A percentile compares a stretch with the other conserved stretches of the same genome.
Conservation (phyloP, 2,888 invertebrate genomes). For the Hirtodrosophila duncani region DNA sequence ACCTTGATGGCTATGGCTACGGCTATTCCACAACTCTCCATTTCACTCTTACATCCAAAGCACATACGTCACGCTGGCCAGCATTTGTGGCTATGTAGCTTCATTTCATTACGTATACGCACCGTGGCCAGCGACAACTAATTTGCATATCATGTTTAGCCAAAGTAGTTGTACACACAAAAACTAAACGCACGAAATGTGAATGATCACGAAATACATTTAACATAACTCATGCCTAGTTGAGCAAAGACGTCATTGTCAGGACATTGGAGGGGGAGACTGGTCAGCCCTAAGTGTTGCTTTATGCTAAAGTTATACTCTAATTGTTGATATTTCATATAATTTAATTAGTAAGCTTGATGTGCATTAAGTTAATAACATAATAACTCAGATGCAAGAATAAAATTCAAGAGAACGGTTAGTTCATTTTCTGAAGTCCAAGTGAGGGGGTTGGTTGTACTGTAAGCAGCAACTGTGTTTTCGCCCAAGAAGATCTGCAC, state of each 20-base stretch:
- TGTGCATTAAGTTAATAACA: too few relatives aligned
- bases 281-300: too few relatives aligned
- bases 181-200: constrained; percentile 35
- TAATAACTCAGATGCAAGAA: too few relatives aligned
- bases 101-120: constrained; percentile 33
- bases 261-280: background rate
- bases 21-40: background rate
- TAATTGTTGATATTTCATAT: too few relatives aligned
- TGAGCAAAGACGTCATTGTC: constrained; percentile 28
- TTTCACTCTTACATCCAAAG: background rate
- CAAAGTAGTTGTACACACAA: constrained; percentile 21
- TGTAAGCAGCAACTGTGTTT: too few relatives aligned
- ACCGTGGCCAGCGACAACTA: background rate
- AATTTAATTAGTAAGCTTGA: too few relatives aligned
- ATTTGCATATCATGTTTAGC: constrained; percentile 39
- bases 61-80: constrained; percentile 24
- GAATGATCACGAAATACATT: constrained; percentile 35
- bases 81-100: constrained; percentile 3
- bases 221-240: constrained; percentile 37
- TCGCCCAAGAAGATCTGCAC: too few relatives aligned
- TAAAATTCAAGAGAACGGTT: too few relatives aligned
- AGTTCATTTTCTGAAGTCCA: too few relatives aligned
- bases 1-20: constrained; percentile 28
- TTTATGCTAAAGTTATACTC: too few relatives aligned
- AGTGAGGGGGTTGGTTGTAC: too few relatives aligned